Conservation (phyloP, 1,140 invertebrate genomes). For the Asbolus verrucosus region DNA sequence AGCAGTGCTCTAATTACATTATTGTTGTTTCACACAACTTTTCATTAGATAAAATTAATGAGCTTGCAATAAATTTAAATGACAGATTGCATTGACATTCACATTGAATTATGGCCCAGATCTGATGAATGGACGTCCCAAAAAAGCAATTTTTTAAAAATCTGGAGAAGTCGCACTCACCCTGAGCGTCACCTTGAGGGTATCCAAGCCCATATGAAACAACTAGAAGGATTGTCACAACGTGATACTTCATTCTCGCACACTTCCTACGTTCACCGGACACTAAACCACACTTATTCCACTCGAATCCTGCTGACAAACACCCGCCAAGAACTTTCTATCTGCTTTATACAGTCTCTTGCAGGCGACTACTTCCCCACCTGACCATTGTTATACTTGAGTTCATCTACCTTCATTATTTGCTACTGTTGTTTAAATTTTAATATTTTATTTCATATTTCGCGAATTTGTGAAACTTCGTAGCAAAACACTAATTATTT, state of each 20-base stretch:
- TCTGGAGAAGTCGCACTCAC: background rate
- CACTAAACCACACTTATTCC: constrained; percentile 31
- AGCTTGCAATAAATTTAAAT: too few relatives aligned
- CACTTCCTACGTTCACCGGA: constrained; percentile 44
- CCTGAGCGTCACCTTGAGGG: constrained; percentile 7
- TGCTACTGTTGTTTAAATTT: constrained; percentile 5
- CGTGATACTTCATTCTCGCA: constrained; percentile 22
- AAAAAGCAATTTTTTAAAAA: background rate
- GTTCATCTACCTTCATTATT: constrained; percentile 46
- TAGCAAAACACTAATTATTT: background rate
- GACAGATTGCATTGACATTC: background rate
- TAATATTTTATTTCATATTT: background rate
- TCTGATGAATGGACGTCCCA: too few relatives aligned
- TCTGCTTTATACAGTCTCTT: constrained; percentile 45
- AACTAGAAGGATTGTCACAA: constrained; percentile 7
- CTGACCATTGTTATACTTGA: constrained; percentile 45
- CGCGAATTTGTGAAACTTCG: too few relatives aligned
- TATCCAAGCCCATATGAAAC: constrained; percentile 14
- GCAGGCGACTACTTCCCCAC: constrained; percentile 38
- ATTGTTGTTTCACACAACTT: too few relatives aligned
- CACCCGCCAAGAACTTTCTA: constrained; percentile 45
- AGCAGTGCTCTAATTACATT: too few relatives aligned
- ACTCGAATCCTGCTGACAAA: constrained; percentile 41
- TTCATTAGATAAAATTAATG: too few relatives aligned
- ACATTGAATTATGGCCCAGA: too few relatives aligned